Percentiles rank a stretch among this genome's conserved stretches.
Conservation (phyloP, 2,888 invertebrate species). For the Acrocera orbiculus region DNA sequence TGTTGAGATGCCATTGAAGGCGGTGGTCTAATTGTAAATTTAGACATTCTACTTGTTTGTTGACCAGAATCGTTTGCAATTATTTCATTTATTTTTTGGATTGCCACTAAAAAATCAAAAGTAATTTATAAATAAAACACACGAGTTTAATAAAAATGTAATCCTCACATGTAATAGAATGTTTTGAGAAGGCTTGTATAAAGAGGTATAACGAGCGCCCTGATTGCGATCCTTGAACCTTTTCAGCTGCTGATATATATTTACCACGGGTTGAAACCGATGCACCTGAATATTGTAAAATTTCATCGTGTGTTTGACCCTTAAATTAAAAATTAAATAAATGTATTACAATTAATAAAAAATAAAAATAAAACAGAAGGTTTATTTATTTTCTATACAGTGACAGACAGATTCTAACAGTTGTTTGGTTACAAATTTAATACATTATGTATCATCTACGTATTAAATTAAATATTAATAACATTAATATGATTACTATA, state of each 20-base stretch:
- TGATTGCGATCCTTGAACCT: constrained; percentile 20
- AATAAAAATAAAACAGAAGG: no score
- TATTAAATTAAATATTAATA: no score
- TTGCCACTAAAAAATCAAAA: constrained; percentile 18
- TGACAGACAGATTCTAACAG: no score
- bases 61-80: constrained; percentile 12
- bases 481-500: no score
- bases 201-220: constrained; percentile 34
- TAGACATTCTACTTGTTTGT: constrained; percentile 7
- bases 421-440: no score
- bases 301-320: constrained; percentile 36
- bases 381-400: no score
- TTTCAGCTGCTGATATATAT: constrained; percentile 25
- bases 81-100: constrained; percentile 20
- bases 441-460: no score
- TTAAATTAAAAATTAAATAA: constrained; percentile 4
- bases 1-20: constrained; percentile 9
- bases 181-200: constrained; percentile 23
- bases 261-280: constrained; percentile 36
- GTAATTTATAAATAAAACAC: constrained; percentile 4
- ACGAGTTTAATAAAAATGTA: background rate
- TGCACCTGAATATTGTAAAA: constrained; percentile 27
- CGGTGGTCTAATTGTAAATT: constrained; percentile 10
- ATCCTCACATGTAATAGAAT: constrained; percentile 20
- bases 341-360: background rate